Conservation (phyloP, 2,797 vertebrate species). For the Coregonus sp. region DNA sequence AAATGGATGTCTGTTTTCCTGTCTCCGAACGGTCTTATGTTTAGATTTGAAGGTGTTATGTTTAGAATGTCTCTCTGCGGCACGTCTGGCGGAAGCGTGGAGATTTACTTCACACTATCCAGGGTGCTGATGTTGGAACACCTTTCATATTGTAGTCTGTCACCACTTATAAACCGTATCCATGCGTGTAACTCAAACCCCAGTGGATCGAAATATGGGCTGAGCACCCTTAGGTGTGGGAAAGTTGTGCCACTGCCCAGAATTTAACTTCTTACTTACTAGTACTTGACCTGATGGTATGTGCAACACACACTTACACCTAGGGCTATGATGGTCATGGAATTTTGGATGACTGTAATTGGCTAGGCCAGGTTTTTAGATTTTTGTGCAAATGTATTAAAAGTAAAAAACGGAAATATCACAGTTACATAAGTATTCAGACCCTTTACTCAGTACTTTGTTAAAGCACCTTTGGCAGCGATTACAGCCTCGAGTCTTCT, state of each 20-base stretch:
- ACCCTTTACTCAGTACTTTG: too few relatives aligned
- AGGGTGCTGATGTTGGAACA: not conserved
- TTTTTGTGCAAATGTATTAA: too few relatives aligned
- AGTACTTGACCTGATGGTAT: conserved; percentile 43
- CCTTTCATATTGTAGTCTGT: not conserved
- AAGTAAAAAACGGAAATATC: too few relatives aligned
- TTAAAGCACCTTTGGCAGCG: too few relatives aligned
- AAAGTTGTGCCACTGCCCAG: conserved; percentile 61
- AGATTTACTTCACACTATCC: not conserved
- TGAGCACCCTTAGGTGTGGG: conserved; percentile 58
- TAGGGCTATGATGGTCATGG: too few relatives aligned
- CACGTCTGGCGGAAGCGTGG: not conserved
- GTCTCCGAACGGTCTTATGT: not conserved
- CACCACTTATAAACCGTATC: not conserved
- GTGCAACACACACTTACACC: not conserved
- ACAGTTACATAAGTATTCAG: too few relatives aligned
- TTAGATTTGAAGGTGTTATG: not conserved
- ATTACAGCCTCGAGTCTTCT: too few relatives aligned
- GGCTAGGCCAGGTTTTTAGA: too few relatives aligned
- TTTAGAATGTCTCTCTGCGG: not conserved
- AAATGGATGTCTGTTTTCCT: not conserved
- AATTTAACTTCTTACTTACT: conserved; percentile 57
- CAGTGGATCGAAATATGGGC: conserved; percentile 58
- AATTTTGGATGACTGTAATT: too few relatives aligned
- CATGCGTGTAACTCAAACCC: conserved; percentile 35